Percentiles rank a stretch among this genome's conserved stretches.
phyloP scores from a whole-genome alignment of 1,140 invertebrate species.

The Microplitis demolitor region DNA sequence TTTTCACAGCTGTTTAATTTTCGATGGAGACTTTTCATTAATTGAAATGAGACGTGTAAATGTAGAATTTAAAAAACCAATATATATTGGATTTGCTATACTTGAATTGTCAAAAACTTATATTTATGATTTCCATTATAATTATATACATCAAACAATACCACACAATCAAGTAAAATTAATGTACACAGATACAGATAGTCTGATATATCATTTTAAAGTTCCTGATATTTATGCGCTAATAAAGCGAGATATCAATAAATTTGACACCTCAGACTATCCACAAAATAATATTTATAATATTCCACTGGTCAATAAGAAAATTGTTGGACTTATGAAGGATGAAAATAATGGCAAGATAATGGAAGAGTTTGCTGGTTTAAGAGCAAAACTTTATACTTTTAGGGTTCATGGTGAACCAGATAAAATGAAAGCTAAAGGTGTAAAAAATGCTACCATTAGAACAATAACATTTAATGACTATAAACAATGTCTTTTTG shows the following conservation, averaged over 20 bases:
- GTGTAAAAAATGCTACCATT: background rate
- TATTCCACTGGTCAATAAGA: conserved; percentile 1
- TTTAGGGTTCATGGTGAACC: background rate
- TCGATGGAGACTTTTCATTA: conserved; percentile 22
- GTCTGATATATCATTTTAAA: conserved; percentile 12
- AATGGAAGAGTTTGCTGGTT: conserved; percentile 15
- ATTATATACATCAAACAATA: background rate
- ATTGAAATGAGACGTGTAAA: background rate
- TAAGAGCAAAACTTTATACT: background rate
- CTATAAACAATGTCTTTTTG: background rate
- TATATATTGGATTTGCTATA: background rate
- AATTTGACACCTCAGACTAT: conserved; percentile 16
- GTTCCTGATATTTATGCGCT: conserved; percentile 12
- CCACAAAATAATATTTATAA: conserved; percentile 1
- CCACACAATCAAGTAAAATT: background rate
- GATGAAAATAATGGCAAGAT: background rate
- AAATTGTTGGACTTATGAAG: background rate
- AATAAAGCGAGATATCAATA: background rate
- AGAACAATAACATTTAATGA: conserved; percentile 15
- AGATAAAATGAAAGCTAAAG: conserved; percentile 1
- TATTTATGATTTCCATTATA: conserved; percentile 6
- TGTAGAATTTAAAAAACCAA: conserved; percentile 4
- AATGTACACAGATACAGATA: conserved; percentile 10
- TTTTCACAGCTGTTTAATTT: conserved; percentile 38
- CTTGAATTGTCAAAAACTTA: conserved; percentile 9